Percentiles rank a stretch among this genome's conserved stretches.
Conservation (phyloP, 2,113 vertebrate genomes). For the Ochotona curzoniae region DNA sequence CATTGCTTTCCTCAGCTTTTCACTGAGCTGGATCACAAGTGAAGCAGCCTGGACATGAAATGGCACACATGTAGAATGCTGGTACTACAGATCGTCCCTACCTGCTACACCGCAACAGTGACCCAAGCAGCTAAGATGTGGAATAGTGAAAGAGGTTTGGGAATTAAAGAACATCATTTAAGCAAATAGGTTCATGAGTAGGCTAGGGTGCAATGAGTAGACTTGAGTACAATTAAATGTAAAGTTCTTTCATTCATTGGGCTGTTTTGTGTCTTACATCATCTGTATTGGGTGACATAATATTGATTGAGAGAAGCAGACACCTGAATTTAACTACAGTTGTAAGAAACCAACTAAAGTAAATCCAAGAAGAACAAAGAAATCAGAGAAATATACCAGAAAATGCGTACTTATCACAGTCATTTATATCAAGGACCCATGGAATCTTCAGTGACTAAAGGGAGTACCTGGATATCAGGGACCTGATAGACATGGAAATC, state of each 20-base stretch:
- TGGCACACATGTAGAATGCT: too few relatives aligned
- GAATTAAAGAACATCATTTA: slow-evolving; percentile 27
- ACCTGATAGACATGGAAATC: neutral
- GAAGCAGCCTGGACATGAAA: too few relatives aligned
- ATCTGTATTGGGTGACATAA: neutral
- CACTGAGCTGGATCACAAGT: too few relatives aligned
- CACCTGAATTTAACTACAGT: neutral
- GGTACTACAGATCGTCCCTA: too few relatives aligned
- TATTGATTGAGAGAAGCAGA: neutral
- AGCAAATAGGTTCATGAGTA: neutral
- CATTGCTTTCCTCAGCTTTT: too few relatives aligned
- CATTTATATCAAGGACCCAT: neutral
- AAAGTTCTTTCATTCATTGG: neutral
- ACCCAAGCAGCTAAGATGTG: neutral
- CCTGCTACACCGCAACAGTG: too few relatives aligned
- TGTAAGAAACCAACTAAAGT: neutral
- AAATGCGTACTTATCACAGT: neutral
- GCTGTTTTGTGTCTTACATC: neutral
- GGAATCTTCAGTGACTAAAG: neutral
- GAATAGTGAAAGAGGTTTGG: neutral
- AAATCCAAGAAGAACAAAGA: neutral
- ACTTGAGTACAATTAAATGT: neutral
- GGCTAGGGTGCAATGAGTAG: neutral
- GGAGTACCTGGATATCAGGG: neutral
- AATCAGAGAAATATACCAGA: neutral